Conservation (phyloP, 2,113 vertebrate species). For the Nyctibius bracteatus region DNA sequence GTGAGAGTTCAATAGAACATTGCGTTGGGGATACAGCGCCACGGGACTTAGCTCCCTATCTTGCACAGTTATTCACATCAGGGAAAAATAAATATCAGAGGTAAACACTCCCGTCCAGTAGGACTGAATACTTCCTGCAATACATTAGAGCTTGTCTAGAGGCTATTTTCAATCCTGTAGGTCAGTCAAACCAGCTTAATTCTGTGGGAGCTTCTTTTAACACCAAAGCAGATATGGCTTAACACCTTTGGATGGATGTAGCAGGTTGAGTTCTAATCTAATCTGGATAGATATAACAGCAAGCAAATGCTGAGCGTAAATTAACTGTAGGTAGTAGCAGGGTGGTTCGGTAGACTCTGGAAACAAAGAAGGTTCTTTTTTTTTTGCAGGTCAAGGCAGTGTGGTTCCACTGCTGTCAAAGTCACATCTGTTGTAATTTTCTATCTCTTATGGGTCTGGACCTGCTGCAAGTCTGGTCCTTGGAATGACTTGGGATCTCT, state of each 20-base stretch:
- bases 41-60: neutral
- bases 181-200: neutral
- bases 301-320: neutral
- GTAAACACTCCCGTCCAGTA: neutral
- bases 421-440: neutral
- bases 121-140: neutral
- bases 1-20: neutral
- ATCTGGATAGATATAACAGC: neutral
- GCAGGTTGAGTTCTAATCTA: neutral
- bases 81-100: neutral
- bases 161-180: neutral
- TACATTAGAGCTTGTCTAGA: neutral
- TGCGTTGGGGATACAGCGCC: neutral
- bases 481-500: neutral
- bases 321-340: neutral
- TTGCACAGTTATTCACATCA: neutral
- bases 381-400: neutral
- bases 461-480: neutral
- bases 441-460: neutral
- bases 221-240: neutral
- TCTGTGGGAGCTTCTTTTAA: neutral
- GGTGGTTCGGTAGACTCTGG: neutral
- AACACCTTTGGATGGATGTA: neutral
- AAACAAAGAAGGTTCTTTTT: neutral
- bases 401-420: neutral